Conservation (phyloP, 2,888 invertebrate species). For the Chloroclystis v-ata region DNA sequence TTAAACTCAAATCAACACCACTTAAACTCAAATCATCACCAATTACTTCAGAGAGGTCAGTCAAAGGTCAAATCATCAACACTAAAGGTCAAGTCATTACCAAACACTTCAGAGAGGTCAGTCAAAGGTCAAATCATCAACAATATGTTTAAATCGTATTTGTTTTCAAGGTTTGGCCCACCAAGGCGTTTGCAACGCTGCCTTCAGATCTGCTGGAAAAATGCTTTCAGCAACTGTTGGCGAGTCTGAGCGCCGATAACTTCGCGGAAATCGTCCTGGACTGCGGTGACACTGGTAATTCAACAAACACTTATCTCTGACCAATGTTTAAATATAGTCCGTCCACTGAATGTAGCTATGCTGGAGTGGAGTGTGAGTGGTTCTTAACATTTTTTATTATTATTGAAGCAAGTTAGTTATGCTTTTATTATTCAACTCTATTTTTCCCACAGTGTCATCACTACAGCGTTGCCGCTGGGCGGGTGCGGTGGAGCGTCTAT, state of each 20-base stretch:
- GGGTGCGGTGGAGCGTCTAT: conserved; percentile 86
- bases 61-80: not conserved
- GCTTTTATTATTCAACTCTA: not conserved
- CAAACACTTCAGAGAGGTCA: conserved; percentile 82
- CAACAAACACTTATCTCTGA: no score
- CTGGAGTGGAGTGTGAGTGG: no score
- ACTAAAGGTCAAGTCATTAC: no score
- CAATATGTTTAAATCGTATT: not conserved
- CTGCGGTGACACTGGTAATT: conserved; percentile 82
- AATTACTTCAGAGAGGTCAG: conserved; percentile 80
- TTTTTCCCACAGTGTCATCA: conserved; percentile 68
- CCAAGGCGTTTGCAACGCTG: conserved; percentile 90
- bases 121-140: not conserved
- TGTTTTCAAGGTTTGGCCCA: conserved; percentile 85
- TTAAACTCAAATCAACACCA: no score
- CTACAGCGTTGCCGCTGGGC: conserved; percentile 91
- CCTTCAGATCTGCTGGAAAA: conserved; percentile 89
- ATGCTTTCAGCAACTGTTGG: conserved; percentile 89
- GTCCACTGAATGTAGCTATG: no score
- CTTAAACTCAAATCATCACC: not conserved
- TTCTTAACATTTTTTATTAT: no score
- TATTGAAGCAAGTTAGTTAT: no score
- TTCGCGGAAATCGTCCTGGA: conserved; percentile 90
- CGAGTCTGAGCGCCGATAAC: conserved; percentile 87
- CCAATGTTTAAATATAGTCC: no score